Evolutionary conservation across 2,888 invertebrate genomes (phyloP).

Genomic region (Mechanitis messenoides): DNA sequence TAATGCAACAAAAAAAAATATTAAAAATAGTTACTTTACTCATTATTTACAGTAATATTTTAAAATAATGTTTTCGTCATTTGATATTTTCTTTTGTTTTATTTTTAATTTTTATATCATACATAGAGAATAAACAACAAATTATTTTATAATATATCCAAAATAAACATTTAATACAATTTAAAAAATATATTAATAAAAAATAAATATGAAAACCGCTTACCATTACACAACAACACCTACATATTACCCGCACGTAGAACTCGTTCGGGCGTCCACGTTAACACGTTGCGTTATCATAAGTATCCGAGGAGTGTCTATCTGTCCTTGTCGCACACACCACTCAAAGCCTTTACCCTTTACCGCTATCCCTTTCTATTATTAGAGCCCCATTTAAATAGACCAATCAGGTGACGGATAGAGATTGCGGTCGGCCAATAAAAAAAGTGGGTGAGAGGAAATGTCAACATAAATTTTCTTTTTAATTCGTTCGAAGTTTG

Average conservation of each 20-base stretch:
- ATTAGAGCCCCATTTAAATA: constrained; percentile 60
- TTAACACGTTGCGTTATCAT: constrained; percentile 62
- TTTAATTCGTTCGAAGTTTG: constrained; percentile 41
- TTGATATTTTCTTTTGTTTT: too few relatives aligned
- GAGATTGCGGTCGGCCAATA: constrained; percentile 65
- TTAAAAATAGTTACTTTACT: too few relatives aligned
- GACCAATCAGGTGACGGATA: constrained; percentile 56
- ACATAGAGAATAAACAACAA: too few relatives aligned
- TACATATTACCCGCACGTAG: constrained; percentile 44
- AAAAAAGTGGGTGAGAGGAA: constrained; percentile 66
- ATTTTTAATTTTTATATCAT: too few relatives aligned
- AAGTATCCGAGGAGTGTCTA: constrained; percentile 73
- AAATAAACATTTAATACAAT: neutral
- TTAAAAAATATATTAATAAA: neutral
- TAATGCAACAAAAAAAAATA: too few relatives aligned
- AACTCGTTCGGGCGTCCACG: constrained; percentile 60
- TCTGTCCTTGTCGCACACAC: constrained; percentile 54
- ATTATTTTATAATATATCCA: too few relatives aligned
- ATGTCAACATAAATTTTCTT: constrained; percentile 70
- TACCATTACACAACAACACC: constrained; percentile 43
- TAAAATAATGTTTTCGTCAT: too few relatives aligned
- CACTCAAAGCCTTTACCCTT: constrained; percentile 37
- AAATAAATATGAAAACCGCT: neutral
- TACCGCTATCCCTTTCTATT: constrained; percentile 54
- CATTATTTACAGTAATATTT: too few relatives aligned